These are phyloP conservation scores for Acanthornis magna DNA, from an alignment of 2,797 vertebrate species.

Conservation along the genomic window DNA sequence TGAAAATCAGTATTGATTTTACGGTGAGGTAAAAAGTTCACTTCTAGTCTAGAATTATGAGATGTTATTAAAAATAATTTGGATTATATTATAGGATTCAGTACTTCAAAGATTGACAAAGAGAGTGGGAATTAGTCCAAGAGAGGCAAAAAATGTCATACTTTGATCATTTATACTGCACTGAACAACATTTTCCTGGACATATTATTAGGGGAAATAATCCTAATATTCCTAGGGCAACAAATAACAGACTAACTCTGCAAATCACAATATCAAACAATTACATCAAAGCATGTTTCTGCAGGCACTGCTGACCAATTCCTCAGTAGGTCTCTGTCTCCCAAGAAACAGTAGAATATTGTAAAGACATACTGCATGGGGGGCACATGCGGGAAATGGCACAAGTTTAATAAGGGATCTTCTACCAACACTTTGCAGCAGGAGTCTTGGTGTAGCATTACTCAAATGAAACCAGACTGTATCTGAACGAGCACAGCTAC, in stretches of 20 bases:
- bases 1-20: neutral
- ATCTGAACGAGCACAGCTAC: neutral
- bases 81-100: neutral
- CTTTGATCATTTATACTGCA: neutral
- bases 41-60: neutral
- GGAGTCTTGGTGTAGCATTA: neutral
- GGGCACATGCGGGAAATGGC: neutral
- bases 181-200: neutral
- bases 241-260: neutral
- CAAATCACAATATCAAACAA: neutral
- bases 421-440: neutral
- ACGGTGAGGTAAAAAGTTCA: neutral
- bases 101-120: neutral
- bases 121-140: neutral
- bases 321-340: neutral
- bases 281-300: neutral
- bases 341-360: neutral
- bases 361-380: neutral
- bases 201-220: neutral
- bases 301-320: neutral
- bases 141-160: neutral
- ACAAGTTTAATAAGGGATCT: neutral
- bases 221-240: neutral
- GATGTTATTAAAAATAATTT: neutral
- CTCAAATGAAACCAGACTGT: neutral